phyloP scores from a whole-genome alignment of 2,113 vertebrate species.

The Perca flavescens region DNA sequence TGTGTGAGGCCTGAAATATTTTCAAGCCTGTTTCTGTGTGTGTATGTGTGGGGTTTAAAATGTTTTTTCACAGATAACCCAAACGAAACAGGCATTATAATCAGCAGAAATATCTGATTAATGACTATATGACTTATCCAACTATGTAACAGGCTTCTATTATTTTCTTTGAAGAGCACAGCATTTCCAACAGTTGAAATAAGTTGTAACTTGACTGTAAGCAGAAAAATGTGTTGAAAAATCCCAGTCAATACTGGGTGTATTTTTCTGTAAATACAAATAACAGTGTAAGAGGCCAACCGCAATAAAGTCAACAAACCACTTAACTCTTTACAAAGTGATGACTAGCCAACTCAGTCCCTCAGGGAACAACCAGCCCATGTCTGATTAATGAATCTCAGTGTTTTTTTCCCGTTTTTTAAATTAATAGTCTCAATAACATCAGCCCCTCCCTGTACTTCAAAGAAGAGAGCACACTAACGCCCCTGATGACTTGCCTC shows the following conservation, averaged over 20 bases:
- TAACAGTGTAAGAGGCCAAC: constrained; percentile 15
- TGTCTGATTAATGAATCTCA: constrained; percentile 45
- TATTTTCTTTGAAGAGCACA: constrained; percentile 16
- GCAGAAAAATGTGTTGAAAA: constrained; percentile 6
- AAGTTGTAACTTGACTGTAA: constrained; percentile 22
- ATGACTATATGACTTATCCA: constrained; percentile 14
- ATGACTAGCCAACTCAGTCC: constrained; percentile 5
- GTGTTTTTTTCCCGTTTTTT: background rate
- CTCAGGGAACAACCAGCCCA: background rate
- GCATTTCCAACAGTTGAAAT: background rate
- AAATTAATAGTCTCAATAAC: constrained; percentile 28
- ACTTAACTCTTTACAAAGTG: constrained; percentile 27
- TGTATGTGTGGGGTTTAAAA: constrained; percentile 30
- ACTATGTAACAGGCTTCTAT: background rate
- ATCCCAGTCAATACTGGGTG: constrained; percentile 25
- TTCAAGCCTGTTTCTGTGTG: constrained; percentile 23
- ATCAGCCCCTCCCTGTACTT: constrained; percentile 20
- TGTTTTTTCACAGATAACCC: constrained; percentile 41
- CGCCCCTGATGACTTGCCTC: constrained; percentile 29
- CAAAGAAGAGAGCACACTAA: constrained; percentile 18
- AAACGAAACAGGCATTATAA: constrained; percentile 61
- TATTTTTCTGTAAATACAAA: constrained; percentile 49
- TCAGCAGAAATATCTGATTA: constrained; percentile 41
- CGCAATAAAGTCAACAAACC: constrained; percentile 34
- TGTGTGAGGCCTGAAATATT: constrained; percentile 34